Evolutionary conservation across 2,113 vertebrate genomes (phyloP).

Genomic region (Arvicanthis niloticus): DNA sequence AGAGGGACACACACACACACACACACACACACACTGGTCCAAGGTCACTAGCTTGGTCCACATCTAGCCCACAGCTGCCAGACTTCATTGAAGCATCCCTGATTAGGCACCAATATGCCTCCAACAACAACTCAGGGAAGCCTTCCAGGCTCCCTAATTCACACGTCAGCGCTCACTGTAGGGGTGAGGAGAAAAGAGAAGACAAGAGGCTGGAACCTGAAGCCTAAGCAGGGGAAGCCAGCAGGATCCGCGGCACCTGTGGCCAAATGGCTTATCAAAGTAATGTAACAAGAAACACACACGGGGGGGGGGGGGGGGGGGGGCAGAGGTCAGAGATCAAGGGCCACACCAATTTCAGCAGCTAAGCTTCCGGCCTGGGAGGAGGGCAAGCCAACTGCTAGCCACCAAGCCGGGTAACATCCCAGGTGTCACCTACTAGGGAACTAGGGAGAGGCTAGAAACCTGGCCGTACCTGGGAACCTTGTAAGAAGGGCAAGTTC

Average conservation of each 20-base stretch:
- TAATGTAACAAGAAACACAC: neutral
- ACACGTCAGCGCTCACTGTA: rapidly evolving
- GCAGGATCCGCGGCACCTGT: constrained; percentile 3
- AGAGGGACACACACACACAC: too few relatives aligned
- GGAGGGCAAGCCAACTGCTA: neutral
- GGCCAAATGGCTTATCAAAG: constrained; percentile 63
- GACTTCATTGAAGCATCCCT: neutral
- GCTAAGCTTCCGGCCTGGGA: neutral
- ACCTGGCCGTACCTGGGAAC: neutral
- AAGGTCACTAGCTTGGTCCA: constrained; percentile 50
- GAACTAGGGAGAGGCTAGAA: neutral
- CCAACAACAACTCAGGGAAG: neutral
- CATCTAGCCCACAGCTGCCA: neutral
- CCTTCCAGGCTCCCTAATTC: neutral
- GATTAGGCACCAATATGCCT: neutral
- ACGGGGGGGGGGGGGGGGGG: too few relatives aligned
- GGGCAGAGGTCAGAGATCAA: neutral
- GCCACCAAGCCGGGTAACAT: neutral
- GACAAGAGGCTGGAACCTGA: neutral
- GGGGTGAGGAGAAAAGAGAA: neutral
- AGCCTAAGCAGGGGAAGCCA: neutral
- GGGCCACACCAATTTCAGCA: constrained; percentile 4
- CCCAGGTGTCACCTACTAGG: neutral
- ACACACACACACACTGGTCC: neutral
- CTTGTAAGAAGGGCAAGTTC: neutral